Evolutionary conservation across 1,140 invertebrate species (phyloP).

Genomic region (Pseudomyrmex concolor): DNA sequence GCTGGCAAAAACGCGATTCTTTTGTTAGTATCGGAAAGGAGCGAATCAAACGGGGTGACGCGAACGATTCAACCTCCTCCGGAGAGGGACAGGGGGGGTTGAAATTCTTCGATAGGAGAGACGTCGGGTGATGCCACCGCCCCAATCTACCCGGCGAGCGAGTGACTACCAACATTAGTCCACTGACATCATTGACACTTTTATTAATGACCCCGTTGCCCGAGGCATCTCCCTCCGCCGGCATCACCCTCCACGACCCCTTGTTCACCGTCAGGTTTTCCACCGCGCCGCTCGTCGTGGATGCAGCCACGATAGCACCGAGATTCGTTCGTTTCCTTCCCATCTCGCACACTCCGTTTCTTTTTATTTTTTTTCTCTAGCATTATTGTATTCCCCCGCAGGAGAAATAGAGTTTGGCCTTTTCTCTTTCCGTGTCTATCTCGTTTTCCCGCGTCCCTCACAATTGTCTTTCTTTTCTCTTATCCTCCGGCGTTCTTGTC

Average conservation of each 20-base stretch:
- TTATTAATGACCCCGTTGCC: constrained; percentile 84
- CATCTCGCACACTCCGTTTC: constrained; percentile 63
- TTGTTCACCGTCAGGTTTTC: constrained; percentile 69
- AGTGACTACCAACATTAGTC: constrained; percentile 85
- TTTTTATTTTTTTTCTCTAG: constrained; percentile 60
- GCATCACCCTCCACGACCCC: constrained; percentile 48
- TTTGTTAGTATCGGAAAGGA: constrained; percentile 42
- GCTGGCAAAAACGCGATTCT: neutral
- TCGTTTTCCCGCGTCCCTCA: constrained; percentile 49
- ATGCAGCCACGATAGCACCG: constrained; percentile 69
- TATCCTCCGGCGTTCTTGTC: constrained; percentile 69
- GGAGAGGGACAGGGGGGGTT: constrained; percentile 65
- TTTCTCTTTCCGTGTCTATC: constrained; percentile 62
- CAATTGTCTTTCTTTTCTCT: constrained; percentile 65
- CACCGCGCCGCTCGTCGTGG: constrained; percentile 56
- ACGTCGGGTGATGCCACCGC: constrained; percentile 62
- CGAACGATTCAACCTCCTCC: constrained; percentile 58
- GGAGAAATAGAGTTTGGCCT: constrained; percentile 51
- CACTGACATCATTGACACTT: constrained; percentile 85
- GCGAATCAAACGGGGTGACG: constrained; percentile 26
- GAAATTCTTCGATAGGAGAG: constrained; percentile 73
- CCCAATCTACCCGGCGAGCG: constrained; percentile 67
- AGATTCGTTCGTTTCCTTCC: constrained; percentile 71
- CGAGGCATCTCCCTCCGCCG: constrained; percentile 67
- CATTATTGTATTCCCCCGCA: constrained; percentile 69